A percentile compares a stretch with the other conserved stretches of the same genome.
These are phyloP conservation scores for Neocrepidodera transversa DNA, from an alignment of 2,888 invertebrate species.

Conservation along the genomic window DNA sequence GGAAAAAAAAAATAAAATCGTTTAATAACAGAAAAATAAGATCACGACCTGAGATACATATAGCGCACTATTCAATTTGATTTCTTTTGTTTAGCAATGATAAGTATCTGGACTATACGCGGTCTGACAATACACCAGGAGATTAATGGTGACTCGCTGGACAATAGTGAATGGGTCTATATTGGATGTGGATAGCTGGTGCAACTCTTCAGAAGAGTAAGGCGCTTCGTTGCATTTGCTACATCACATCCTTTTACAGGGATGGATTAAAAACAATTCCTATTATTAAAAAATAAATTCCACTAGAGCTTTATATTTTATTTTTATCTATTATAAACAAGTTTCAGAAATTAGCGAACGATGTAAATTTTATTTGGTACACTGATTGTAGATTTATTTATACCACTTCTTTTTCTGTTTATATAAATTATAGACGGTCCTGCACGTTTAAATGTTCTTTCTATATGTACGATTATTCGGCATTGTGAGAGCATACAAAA, in stretches of 20 bases:
- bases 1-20: constrained; percentile 6
- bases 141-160: constrained; percentile 51
- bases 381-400: no score
- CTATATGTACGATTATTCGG: constrained; percentile 21
- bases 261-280: no score
- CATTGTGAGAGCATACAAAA: constrained; percentile 26
- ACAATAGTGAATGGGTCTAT: constrained; percentile 49
- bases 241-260: constrained; percentile 19
- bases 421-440: constrained; percentile 12
- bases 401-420: background rate
- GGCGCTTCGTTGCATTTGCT: constrained; percentile 35
- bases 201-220: constrained; percentile 13
- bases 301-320: no score
- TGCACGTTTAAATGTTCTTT: constrained; percentile 10
- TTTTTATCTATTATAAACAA: no score
- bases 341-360: no score
- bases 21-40: constrained; percentile 38
- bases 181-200: constrained; percentile 26
- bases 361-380: no score
- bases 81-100: constrained; percentile 55
- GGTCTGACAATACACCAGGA: constrained; percentile 48
- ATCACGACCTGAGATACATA: constrained; percentile 44
- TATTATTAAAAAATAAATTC: no score
- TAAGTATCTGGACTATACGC: constrained; percentile 53
- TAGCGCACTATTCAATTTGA: constrained; percentile 52